Base-by-base conservation (phyloP, 2,113 vertebrate genomes). In the Hippocampus mohnikei region DNA sequence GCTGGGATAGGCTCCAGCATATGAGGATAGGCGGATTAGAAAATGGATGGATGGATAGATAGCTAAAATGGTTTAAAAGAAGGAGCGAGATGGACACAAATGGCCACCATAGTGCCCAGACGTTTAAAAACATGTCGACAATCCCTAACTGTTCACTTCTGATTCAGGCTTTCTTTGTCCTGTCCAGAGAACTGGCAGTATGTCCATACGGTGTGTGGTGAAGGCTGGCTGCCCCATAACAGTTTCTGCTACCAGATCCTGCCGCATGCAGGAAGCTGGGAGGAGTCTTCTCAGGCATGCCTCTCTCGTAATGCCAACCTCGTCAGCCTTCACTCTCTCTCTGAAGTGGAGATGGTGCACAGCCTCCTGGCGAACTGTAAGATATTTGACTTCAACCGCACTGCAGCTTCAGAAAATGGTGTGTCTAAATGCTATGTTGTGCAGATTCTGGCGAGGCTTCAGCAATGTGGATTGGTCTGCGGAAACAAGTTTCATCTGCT, bases 391-490 rank as follows among this genome's bases (percentile, higher is more conserved):
- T 3, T 18, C 21, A 12, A 23, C 23, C 27, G 12, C 11, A 60
- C 15, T 20, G 58, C 9, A 40, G 58, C 16, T 33, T 8, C 58
- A 12, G 46, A 10, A 33, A 52, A 25, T 10, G 10, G 25, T 21
- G 9, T n/a, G 21, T 40, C 21, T 53, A 13, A 63, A 44, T 63
- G 10, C 8, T 16, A 10, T 81, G 1, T 75, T 67, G 64, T 44
- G 4, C 21, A 93, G 91, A 92, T 90, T 83, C 92, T 87, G 93
- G 92, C 78, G 91, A 92, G 60, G 82, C 88, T 21, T 82, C 75
- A 10, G 94, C 93, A 78, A 85, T 92, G 5, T 99, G 97, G 96
- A 96, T 96, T 75, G 96, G 97, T 64, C 92, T 98, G 67, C 88
- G 85, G 83, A 94, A 87, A 81, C 91, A 42, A 61, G 85, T 69